These are phyloP conservation scores for Spodoptera litura DNA, from an alignment of 1,140 invertebrate genomes.

Conservation along the genomic window DNA sequence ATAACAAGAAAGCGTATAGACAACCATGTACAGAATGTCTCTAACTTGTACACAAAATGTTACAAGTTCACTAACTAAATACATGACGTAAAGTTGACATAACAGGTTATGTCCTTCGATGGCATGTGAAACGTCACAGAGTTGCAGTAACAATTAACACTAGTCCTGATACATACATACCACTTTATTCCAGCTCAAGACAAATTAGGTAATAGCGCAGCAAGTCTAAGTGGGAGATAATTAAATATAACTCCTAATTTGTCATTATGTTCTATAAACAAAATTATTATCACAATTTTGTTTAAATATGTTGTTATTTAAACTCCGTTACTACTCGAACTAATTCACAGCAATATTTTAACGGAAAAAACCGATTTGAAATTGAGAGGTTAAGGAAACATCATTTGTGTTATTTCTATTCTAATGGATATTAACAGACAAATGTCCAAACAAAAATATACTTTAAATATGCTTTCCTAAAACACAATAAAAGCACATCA, in stretches of 20 bases:
- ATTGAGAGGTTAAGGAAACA: too few relatives aligned
- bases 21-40: neutral
- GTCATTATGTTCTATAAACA: conserved; percentile 7
- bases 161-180: conserved; percentile 32
- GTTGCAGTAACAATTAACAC: conserved; percentile 62
- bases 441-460: neutral
- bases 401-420: too few relatives aligned
- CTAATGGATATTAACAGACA: neutral
- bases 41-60: conserved; percentile 14
- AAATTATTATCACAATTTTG: neutral
- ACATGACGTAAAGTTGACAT: conserved; percentile 40
- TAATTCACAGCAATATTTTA: too few relatives aligned
- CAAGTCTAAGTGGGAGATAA: conserved; percentile 5
- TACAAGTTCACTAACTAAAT: conserved; percentile 3
- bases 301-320: too few relatives aligned
- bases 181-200: conserved; percentile 16
- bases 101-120: conserved; percentile 56
- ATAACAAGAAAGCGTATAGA: neutral
- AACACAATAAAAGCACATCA: conserved; percentile 20
- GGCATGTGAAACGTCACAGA: conserved; percentile 57
- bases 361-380: too few relatives aligned
- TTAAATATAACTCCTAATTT: conserved; percentile 4
- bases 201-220: neutral
- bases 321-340: too few relatives aligned
- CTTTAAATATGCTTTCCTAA: neutral